These are phyloP conservation scores for Notocelia uddmanniana DNA, from an alignment of 2,888 invertebrate species.

Conservation along the genomic window DNA sequence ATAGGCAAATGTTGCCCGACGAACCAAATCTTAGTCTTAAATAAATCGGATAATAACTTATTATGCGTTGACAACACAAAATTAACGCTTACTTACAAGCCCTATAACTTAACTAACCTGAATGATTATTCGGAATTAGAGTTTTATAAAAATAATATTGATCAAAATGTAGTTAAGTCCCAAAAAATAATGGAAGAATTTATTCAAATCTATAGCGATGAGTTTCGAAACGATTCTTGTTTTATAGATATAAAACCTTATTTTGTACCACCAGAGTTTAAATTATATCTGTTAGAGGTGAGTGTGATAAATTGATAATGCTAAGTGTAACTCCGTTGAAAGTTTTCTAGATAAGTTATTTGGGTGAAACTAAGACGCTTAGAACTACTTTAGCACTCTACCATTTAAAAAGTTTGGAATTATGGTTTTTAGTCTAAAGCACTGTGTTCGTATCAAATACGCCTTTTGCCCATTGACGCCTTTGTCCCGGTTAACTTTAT, in stretches of 20 bases:
- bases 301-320: neutral
- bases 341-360: neutral
- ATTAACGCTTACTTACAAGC: neutral
- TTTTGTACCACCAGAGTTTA: neutral
- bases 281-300: constrained; percentile 18
- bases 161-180: neutral
- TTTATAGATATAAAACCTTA: neutral
- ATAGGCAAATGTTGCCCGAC: constrained; percentile 22
- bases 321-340: neutral
- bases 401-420: no score
- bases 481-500: neutral
- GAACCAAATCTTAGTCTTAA: constrained; percentile 5
- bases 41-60: neutral
- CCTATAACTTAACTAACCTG: neutral
- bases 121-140: constrained; percentile 20
- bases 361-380: neutral
- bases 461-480: no score
- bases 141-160: constrained; percentile 4
- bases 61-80: neutral
- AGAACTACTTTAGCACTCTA: no score
- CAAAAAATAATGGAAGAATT: constrained; percentile 13
- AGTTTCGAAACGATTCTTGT: neutral
- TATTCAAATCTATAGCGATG: constrained; percentile 1
- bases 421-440: no score
- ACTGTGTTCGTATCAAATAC: no score